Evolutionary conservation across 2,888 invertebrate genomes (phyloP).

Genomic region (Muscina levida): DNA sequence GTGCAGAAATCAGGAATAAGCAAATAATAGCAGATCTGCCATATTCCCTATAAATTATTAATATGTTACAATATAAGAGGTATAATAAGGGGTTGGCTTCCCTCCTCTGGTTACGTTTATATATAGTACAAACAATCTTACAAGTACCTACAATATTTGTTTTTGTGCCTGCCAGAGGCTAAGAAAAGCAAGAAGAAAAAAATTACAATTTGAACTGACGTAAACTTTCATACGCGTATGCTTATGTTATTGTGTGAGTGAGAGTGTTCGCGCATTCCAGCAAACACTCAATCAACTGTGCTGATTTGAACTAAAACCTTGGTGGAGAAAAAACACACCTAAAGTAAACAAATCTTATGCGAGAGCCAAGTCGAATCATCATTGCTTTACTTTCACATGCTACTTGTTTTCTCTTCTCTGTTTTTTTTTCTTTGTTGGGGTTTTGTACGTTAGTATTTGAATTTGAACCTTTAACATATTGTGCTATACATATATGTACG

Average conservation of each 20-base stretch:
- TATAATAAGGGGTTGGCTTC: background rate
- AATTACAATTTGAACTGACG: too few species aligned
- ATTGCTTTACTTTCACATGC: too few species aligned
- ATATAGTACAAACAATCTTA: background rate
- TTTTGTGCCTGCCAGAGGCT: background rate
- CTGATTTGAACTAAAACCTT: conserved; percentile 2
- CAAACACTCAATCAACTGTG: background rate
- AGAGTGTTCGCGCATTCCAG: too few species aligned
- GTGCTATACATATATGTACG: too few species aligned
- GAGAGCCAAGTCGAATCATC: too few species aligned
- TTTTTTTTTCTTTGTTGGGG: too few species aligned
- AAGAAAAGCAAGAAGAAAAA: background rate
- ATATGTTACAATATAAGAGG: background rate
- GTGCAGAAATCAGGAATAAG: background rate
- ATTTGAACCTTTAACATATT: too few species aligned
- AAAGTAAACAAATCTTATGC: background rate
- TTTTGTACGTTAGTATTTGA: too few species aligned
- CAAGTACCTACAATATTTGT: background rate
- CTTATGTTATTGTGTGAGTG: too few species aligned
- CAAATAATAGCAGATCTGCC: background rate
- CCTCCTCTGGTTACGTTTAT: background rate
- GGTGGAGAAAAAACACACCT: background rate
- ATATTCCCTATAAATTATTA: too few species aligned
- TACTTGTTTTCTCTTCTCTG: too few species aligned
- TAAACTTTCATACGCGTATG: too few species aligned